Percentiles rank a stretch among this genome's conserved stretches.
phyloP scores from a whole-genome alignment of 2,888 invertebrate species.

The Drosophila parthenogenetica region DNA sequence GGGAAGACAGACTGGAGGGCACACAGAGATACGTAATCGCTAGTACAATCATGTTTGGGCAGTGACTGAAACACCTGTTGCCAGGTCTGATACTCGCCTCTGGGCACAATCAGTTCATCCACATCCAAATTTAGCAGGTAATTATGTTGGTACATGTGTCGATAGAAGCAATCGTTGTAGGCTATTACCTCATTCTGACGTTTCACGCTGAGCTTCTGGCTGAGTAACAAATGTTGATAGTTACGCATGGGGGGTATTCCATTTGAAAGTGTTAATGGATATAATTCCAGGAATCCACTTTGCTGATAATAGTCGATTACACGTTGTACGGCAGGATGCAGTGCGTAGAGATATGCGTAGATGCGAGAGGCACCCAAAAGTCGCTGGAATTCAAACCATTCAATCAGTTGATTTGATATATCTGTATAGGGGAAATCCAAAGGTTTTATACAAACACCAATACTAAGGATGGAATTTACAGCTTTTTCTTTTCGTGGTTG shows the following conservation, averaged over 20 bases:
- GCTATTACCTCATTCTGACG: slow-evolving; percentile 96
- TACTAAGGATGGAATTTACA: slow-evolving; percentile 8
- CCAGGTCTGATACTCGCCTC: slow-evolving; percentile 30
- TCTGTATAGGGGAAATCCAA: slow-evolving; percentile 95
- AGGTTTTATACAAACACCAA: slow-evolving; percentile 96
- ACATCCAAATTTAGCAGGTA: slow-evolving; percentile 95
- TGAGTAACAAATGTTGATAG: slow-evolving; percentile 93
- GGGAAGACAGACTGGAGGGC: slow-evolving; percentile 93
- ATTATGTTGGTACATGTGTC: slow-evolving; percentile 93
- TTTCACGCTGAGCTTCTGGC: slow-evolving; percentile 90
- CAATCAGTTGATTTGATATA: slow-evolving; percentile 92
- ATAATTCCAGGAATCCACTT: slow-evolving; percentile 88
- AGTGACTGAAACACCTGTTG: slow-evolving; percentile 86
- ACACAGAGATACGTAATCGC: slow-evolving; percentile 87
- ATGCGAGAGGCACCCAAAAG: slow-evolving; percentile 94
- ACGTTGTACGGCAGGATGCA: slow-evolving; percentile 94
- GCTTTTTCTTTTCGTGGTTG: not conserved
- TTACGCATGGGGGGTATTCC: slow-evolving; percentile 93
- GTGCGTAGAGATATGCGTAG: slow-evolving; percentile 93
- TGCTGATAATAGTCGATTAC: slow-evolving; percentile 88
- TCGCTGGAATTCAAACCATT: slow-evolving; percentile 95
- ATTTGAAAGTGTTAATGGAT: slow-evolving; percentile 92
- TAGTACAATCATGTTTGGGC: not conserved
- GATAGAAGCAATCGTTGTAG: slow-evolving; percentile 97
- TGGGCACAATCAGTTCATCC: slow-evolving; percentile 95